Conservation (phyloP, 2,113 vertebrate genomes). For the Anarhynchus alexandrinus region DNA sequence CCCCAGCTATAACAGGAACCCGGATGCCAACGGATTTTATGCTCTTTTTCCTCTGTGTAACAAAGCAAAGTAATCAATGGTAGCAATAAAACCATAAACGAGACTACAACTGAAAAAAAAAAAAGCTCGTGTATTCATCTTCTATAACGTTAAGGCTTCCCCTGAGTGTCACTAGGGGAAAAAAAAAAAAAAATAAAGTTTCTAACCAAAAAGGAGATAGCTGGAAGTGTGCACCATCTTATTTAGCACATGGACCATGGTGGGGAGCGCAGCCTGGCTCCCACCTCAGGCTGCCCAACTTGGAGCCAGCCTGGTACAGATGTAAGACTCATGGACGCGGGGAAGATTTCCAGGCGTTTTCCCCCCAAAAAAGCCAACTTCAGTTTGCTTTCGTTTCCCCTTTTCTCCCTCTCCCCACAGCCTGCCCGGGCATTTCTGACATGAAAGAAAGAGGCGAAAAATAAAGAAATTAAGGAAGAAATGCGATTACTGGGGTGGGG, state of each 20-base stretch:
- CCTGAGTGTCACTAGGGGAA: constrained; percentile 65
- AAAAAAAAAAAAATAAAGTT: constrained; percentile 58
- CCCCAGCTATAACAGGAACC: constrained; percentile 75
- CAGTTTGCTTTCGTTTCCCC: neutral
- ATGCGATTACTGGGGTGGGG: neutral
- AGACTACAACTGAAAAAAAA: constrained; percentile 70
- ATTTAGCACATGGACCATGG: neutral
- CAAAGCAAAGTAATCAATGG: constrained; percentile 83
- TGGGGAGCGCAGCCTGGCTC: neutral
- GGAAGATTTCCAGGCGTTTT: neutral
- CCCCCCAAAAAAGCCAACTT: neutral
- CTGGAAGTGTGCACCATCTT: constrained; percentile 39
- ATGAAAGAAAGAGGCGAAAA: neutral
- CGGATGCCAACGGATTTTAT: constrained; percentile 82
- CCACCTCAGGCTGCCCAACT: neutral
- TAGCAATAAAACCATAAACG: constrained; percentile 84
- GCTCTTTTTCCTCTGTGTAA: constrained; percentile 84
- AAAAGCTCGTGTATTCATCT: constrained; percentile 72
- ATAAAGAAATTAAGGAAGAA: neutral
- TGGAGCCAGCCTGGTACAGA: neutral
- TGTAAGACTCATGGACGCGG: neutral
- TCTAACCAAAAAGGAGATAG: constrained; percentile 52
- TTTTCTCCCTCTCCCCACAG: neutral
- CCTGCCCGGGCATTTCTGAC: neutral
- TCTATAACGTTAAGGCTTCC: constrained; percentile 71